These are phyloP conservation scores for Rynchops niger DNA, from an alignment of 2,113 vertebrate species.

Conservation along the genomic window DNA sequence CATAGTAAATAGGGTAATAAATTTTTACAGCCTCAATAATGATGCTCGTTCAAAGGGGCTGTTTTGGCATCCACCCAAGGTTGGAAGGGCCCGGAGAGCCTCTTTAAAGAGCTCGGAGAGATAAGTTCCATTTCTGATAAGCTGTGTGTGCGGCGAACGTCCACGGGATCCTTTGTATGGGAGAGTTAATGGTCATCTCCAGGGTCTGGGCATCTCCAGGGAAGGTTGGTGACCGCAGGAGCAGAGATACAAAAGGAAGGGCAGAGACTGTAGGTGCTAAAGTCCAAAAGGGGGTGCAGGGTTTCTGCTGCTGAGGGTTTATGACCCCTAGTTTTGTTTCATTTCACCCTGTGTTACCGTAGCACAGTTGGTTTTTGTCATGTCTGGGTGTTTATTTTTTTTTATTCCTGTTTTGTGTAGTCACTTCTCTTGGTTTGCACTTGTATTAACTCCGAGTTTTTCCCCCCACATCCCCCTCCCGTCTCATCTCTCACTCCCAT, in stretches of 20 bases:
- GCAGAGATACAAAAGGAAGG: neutral
- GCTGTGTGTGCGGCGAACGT: neutral
- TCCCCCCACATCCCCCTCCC: slow-evolving; percentile 52
- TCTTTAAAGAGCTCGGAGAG: neutral
- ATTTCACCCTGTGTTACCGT: neutral
- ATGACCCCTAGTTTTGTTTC: neutral
- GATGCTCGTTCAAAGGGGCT: slow-evolving; percentile 29
- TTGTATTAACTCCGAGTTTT: slow-evolving; percentile 81
- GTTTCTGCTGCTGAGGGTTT: neutral
- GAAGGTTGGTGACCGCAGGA: neutral
- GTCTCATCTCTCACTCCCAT: slow-evolving; percentile 78
- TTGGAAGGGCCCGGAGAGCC: neutral
- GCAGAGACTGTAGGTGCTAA: neutral
- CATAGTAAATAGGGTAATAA: neutral
- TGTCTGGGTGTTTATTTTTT: slow-evolving; percentile 61
- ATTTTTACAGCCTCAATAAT: neutral
- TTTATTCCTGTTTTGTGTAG: slow-evolving; percentile 73
- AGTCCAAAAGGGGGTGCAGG: neutral
- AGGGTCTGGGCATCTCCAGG: neutral
- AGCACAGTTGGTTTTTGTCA: slow-evolving; percentile 47
- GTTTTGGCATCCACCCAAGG: neutral
- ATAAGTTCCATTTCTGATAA: slow-evolving; percentile 32
- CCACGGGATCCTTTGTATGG: neutral
- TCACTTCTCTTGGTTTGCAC: slow-evolving; percentile 77
- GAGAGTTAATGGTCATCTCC: neutral